Evolutionary conservation across 1,140 invertebrate genomes (phyloP).

Genomic region (Ostrea edulis): DNA sequence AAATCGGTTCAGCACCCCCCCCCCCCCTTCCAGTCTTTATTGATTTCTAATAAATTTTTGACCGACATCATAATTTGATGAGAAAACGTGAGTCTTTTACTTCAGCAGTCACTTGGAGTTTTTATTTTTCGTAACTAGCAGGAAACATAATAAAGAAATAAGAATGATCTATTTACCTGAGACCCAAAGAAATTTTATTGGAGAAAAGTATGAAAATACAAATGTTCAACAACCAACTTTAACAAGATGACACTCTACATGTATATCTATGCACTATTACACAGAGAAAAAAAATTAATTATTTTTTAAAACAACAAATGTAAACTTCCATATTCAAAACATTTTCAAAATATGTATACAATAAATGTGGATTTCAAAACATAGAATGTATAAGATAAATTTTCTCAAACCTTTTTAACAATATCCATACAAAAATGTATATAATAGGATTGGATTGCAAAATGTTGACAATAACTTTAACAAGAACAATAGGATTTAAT

Average conservation of each 20-base stretch:
- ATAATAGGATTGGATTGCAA: too few species aligned
- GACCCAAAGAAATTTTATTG: neutral
- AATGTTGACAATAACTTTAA: too few species aligned
- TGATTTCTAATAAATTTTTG: too few species aligned
- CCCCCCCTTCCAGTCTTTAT: too few species aligned
- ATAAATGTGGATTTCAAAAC: neutral
- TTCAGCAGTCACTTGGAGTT: too few species aligned
- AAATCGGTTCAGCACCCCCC: too few species aligned
- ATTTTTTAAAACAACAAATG: too few species aligned
- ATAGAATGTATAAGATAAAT: neutral
- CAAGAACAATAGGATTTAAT: too few species aligned
- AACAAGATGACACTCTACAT: neutral
- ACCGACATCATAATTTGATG: too few species aligned
- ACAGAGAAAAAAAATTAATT: neutral
- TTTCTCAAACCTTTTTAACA: neutral
- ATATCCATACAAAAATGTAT: neutral
- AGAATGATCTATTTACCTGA: neutral
- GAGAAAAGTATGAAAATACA: too few species aligned
- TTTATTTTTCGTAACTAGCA: too few species aligned
- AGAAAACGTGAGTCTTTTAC: too few species aligned
- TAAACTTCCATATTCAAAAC: neutral
- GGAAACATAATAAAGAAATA: neutral
- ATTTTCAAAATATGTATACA: neutral
- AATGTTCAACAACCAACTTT: neutral
- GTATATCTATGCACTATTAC: neutral